Conservation (phyloP, 2,888 invertebrate genomes). For the Noctua janthina region DNA sequence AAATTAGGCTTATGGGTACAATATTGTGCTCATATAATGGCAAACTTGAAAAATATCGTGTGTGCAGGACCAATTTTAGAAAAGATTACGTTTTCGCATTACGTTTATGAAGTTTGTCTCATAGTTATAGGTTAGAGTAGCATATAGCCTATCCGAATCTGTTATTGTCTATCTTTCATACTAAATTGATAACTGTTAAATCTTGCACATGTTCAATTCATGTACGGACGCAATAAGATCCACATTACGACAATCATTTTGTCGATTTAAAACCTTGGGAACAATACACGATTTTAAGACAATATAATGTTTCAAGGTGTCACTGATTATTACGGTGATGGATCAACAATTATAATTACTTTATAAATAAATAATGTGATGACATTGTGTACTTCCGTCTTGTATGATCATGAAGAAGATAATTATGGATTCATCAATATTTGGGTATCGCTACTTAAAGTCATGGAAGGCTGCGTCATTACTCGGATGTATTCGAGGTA, state of each 20-base stretch:
- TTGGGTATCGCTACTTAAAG: background rate
- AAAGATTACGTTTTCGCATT: too few relatives aligned
- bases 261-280: background rate
- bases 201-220: background rate
- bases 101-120: background rate
- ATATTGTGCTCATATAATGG: background rate
- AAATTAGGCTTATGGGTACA: too few relatives aligned
- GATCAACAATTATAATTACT: constrained; percentile 16
- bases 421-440: constrained; percentile 15
- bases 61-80: too few relatives aligned
- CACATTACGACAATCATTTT: background rate
- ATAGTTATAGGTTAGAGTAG: background rate
- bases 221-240: background rate
- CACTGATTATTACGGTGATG: constrained; percentile 8
- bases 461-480: background rate
- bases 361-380: constrained; percentile 14
- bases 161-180: background rate
- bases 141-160: background rate
- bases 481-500: background rate
- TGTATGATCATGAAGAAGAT: constrained; percentile 7
- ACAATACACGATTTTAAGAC: background rate
- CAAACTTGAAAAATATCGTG: background rate
- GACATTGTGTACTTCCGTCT: constrained; percentile 46
- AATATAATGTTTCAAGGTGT: background rate
- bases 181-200: background rate